These are phyloP conservation scores for Hemaris fuciformis DNA, from an alignment of 2,888 invertebrate genomes.

Conservation along the genomic window DNA sequence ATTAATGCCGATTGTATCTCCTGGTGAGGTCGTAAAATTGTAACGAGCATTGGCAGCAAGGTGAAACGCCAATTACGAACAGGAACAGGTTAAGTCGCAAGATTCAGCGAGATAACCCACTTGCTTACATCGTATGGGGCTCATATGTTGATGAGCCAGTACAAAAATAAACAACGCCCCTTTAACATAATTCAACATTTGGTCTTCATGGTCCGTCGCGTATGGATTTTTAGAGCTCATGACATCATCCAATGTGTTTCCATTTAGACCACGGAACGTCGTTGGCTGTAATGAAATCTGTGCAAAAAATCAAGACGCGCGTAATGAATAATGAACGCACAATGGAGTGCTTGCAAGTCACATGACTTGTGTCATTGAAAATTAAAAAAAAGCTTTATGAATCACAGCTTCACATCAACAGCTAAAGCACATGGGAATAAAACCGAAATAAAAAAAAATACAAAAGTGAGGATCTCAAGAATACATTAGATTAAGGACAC, in stretches of 20 bases:
- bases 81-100: constrained; percentile 29
- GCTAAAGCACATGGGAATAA: background rate
- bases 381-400: constrained; percentile 14
- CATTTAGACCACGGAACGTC: constrained; percentile 36
- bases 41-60: constrained; percentile 26
- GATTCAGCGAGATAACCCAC: constrained; percentile 27
- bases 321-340: background rate
- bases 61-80: constrained; percentile 36
- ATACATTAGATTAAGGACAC: background rate
- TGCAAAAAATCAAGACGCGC: constrained; percentile 2
- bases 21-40: constrained; percentile 31
- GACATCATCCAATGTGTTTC: constrained; percentile 52
- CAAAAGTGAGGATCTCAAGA: background rate
- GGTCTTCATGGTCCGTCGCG: constrained; percentile 45
- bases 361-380: constrained; percentile 14
- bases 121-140: constrained; percentile 26
- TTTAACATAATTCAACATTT: constrained; percentile 29
- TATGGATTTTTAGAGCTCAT: constrained; percentile 52
- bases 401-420: background rate
- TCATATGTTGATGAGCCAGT: background rate
- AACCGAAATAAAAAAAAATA: background rate
- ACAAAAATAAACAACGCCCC: constrained; percentile 3
- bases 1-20: constrained; percentile 22
- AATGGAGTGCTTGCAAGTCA: constrained; percentile 1
- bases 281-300: background rate